Evolutionary conservation across 64 coral and sea anemone genomes (phyloP), one percentile per base, ranked within the genome.

Genomic region (Montipora foliosa): DNA sequence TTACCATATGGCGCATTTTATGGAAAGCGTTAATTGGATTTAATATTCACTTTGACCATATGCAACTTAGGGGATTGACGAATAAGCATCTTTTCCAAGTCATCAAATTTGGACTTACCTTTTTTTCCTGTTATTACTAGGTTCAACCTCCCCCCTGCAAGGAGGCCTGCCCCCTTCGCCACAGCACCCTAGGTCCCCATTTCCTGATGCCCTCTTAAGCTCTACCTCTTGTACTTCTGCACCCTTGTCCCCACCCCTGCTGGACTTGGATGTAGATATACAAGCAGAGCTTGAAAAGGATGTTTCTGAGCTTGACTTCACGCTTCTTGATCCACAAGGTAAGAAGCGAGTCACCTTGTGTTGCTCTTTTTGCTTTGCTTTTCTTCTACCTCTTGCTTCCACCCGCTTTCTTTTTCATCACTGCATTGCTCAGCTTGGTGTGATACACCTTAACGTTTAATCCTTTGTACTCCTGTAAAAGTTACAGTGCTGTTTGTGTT

Each of bases 171-270:
- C 92, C 80, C 79, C 76, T 81, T 98, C 96, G 92, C 96, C 96
- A 78, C 93, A 95, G 91, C 88, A 93, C 88, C 94, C 83, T 88
- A 74, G 88, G 77, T 98, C 96, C 96, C 92, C 93, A 95, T 95
- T 90, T 94, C 92, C 84, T 93, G 96, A 98, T 9, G 96, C 94
- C 84, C 83, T 81, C 82, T 95, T 85, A 76, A 89, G 96, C 89
- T 88, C 96, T 98, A 98, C 96, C 94, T 89, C 96, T 98, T 98
- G 96, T 98, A 98, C 96, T 98, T 98, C 96, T 98, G 86, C 96
- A 95, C 87, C 96, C 75, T 11, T 92, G 89, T 89, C 96, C 5
- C 84, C 87, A 9, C 72, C 93, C 17, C 73, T 92, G 59, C 87
- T 98, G 62, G 89, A 95, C 77, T 76, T 98, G 83, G 93, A 89